Conservation (phyloP, 2,888 invertebrate genomes). For the Pandemis cinnamomeana region DNA sequence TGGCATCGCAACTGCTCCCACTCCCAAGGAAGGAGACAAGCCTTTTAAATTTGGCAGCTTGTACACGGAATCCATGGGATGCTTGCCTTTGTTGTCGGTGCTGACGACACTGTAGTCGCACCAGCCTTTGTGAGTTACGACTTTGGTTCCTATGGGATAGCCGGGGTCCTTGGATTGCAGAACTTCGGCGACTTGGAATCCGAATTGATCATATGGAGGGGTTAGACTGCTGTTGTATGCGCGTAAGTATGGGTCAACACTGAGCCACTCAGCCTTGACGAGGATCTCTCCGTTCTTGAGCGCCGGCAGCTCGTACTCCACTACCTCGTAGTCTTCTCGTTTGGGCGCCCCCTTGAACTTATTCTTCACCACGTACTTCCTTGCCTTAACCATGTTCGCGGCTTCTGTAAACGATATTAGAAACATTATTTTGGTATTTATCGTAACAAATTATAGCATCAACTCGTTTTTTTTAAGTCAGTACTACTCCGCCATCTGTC, state of each 20-base stretch:
- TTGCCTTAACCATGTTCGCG: slow-evolving; percentile 44
- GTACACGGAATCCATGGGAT: slow-evolving; percentile 49
- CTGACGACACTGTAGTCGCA: slow-evolving; percentile 75
- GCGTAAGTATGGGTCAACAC: slow-evolving; percentile 59
- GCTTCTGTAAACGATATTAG: not conserved
- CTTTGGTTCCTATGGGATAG: slow-evolving; percentile 85
- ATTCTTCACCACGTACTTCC: slow-evolving; percentile 83
- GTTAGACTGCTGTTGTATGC: slow-evolving; percentile 52
- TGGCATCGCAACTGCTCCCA: slow-evolving; percentile 87
- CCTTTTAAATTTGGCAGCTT: slow-evolving; percentile 82
- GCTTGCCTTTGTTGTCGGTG: slow-evolving; percentile 41
- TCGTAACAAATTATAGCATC: not conserved
- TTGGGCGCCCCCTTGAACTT: slow-evolving; percentile 85
- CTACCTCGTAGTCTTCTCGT: slow-evolving; percentile 81
- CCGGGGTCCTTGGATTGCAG: slow-evolving; percentile 85
- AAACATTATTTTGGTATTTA: not conserved
- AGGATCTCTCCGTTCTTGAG: slow-evolving; percentile 81
- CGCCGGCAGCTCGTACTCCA: slow-evolving; percentile 84
- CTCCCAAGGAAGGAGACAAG: slow-evolving; percentile 78
- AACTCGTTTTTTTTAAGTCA: too few relatives aligned
- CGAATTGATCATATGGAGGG: slow-evolving; percentile 60
- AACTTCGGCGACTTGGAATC: slow-evolving; percentile 69
- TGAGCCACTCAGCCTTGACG: slow-evolving; percentile 59
- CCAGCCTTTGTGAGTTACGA: slow-evolving; percentile 88
- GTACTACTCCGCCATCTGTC: too few relatives aligned